These are phyloP conservation scores for Ctenicera cuprea DNA, from an alignment of 2,888 invertebrate genomes.

Conservation along the genomic window DNA sequence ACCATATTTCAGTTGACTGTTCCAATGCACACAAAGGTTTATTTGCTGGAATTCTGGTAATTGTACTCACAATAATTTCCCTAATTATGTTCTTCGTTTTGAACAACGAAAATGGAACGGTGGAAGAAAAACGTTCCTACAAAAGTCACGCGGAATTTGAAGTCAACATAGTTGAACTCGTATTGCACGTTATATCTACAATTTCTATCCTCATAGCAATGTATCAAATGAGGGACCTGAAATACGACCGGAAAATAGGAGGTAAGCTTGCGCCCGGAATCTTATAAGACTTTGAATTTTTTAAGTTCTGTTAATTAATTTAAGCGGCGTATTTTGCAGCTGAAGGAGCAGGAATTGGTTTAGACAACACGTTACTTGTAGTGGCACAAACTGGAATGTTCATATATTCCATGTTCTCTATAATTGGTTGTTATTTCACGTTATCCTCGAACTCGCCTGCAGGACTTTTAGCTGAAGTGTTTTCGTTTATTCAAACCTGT, in stretches of 20 bases:
- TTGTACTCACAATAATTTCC: conserved; percentile 87
- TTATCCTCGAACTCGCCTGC: conserved; percentile 70
- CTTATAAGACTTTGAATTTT: not conserved
- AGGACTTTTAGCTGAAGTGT: conserved; percentile 82
- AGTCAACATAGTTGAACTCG: conserved; percentile 85
- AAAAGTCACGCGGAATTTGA: conserved; percentile 82
- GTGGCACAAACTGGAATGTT: conserved; percentile 93
- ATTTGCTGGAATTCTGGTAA: conserved; percentile 86
- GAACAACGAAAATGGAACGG: conserved; percentile 73
- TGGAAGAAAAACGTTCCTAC: conserved; percentile 72
- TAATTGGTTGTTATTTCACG: conserved; percentile 85
- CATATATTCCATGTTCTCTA: conserved; percentile 90
- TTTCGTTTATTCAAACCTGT: conserved; percentile 86
- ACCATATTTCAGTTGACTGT: conserved; percentile 93
- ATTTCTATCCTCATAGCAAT: conserved; percentile 75
- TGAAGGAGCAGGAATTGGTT: conserved; percentile 69
- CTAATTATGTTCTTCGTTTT: conserved; percentile 94
- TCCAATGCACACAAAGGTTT: conserved; percentile 93
- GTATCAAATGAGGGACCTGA: conserved; percentile 81
- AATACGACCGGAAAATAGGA: conserved; percentile 78
- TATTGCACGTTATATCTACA: conserved; percentile 78
- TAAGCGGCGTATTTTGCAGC: conserved; percentile 28
- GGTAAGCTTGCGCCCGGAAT: conserved; percentile 66
- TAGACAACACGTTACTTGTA: conserved; percentile 89
- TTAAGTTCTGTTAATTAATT: not conserved